Evolutionary conservation across 2,113 vertebrate species (phyloP).

Genomic region (Lates calcarifer): DNA sequence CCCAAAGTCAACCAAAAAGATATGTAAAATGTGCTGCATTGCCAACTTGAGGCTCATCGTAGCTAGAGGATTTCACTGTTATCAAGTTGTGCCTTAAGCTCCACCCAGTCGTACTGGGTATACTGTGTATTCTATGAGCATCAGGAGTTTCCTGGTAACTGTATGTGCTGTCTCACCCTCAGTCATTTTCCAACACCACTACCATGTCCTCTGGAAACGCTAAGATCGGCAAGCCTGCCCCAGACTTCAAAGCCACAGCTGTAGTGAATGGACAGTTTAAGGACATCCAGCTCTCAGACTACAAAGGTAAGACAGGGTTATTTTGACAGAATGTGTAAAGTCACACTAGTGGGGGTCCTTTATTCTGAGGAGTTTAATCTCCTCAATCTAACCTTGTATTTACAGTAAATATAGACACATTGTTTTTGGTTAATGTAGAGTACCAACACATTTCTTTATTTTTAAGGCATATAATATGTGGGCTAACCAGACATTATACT

Average conservation of each 20-base stretch:
- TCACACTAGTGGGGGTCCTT: background rate
- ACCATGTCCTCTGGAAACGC: constrained; percentile 89
- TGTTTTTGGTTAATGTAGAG: background rate
- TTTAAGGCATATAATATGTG: background rate
- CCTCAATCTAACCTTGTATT: background rate
- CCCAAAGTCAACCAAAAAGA: too few species aligned
- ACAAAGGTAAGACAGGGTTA: constrained; percentile 83
- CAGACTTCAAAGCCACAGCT: constrained; percentile 89
- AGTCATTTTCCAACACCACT: constrained; percentile 35
- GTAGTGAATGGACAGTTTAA: constrained; percentile 91
- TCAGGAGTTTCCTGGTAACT: constrained; percentile 20
- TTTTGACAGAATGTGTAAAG: background rate
- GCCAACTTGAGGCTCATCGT: background rate
- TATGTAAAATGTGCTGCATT: background rate
- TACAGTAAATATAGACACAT: background rate
- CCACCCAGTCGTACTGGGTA: constrained; percentile 28
- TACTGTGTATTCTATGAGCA: constrained; percentile 11
- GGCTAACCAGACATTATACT: background rate
- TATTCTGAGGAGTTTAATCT: background rate
- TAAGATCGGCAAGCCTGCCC: constrained; percentile 89
- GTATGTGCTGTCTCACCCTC: background rate
- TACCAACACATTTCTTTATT: background rate
- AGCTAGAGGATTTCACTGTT: background rate
- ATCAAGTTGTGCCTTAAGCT: constrained; percentile 10
- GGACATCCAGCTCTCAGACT: constrained; percentile 89